Base-by-base conservation (phyloP, 53 echinoderm and acorn worm species). In the Patiria pectinifera region DNA sequence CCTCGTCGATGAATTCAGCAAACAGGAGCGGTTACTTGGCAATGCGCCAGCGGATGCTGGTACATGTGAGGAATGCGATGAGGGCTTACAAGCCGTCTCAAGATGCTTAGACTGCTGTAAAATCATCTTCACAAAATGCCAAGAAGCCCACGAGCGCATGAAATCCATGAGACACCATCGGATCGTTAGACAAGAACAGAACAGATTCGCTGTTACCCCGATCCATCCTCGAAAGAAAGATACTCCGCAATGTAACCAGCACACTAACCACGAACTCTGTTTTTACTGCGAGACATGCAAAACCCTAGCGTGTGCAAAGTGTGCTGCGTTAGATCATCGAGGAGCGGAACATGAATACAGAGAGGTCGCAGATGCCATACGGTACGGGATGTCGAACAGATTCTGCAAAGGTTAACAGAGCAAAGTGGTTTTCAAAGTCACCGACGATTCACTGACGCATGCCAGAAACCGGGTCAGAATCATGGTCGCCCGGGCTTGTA, bases 251-350 rank as follows among this genome's bases (percentile, higher is more conserved):
- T 84, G 84, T 18, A 62, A 4, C 62, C 44, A 63, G 43, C 84
- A 84, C 84, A 84, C 63, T 63, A 48, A 84, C 84, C 23, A 84
- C 6, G 84, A 84, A 43, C 11, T 84, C 16, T 24, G 84, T 84
- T 84, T 63, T 69, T 66, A 84, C 66, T 84, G 84, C 66, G 69
- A 84, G 16, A 24, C 84, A 6, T 84, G 84, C 62, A 11, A 84
- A 3, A 43, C 48, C 11, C 45, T 84, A 23, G 4, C 18, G 46
- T 84, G 84, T 69, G 15, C 18, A 11, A 84, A n/a, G 62, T 84
- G 84, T 26, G 84, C 45, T 62, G 69, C 6, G 44, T 3, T 24
- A 4, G 66, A 84, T 84, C 84, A 69, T 19, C 63, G 69, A 25
- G 6, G 63, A 15, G 8, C 3, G 24, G 62, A 83, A 9, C 84